Base-by-base conservation (phyloP, 2,888 invertebrate genomes). In the Peribatodes rhomboidaria region DNA sequence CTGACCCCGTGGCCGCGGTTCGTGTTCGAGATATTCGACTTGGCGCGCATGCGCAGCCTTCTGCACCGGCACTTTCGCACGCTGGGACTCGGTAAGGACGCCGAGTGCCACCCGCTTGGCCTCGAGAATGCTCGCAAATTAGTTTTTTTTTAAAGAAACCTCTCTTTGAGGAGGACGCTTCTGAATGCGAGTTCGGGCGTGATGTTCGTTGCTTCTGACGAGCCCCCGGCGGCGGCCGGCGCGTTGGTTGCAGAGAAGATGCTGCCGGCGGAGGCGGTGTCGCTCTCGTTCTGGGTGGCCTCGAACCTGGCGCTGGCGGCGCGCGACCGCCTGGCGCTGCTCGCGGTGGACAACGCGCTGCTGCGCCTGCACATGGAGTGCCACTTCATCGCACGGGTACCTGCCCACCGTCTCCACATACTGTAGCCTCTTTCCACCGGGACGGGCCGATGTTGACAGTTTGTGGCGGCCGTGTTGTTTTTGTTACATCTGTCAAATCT, bases 211-310 rank as follows among this genome's bases (percentile, higher is more conserved):
- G n/a, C n/a, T n/a, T n/a, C n/a, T n/a, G n/a, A n/a, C n/a, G n/a
- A n/a, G n/a, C n/a, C n/a, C n/a, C n/a, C n/a, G n/a, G n/a, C n/a
- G n/a, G n/a, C n/a, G n/a, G n/a, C 8, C 1, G 11, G 31, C 11
- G 16, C 16, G 49, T 49, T 4, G 1, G 13, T 7, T 33, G 60
- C 77, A 81, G 85, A 62, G 20, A 35, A 75, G 56, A 72, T 75
- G 74, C 68, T 90, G 78, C 93, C 93, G n/a, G 73, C 67, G 72
- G 92, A 90, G 59, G 76, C 87, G 68, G 85, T 90, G 77, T 78
- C 89, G 79, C 85, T 93, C 77, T 94, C 93, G 69, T 93, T 88
- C 85, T 93, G 92, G 92, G 88, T 85, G 80, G 90, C 91, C 59
- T 86, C 88, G 44, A 92, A 93, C 85, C 79, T 93, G 81, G 72